Conservation (phyloP, 2,888 invertebrate genomes). For the Fragum whitleyi region DNA sequence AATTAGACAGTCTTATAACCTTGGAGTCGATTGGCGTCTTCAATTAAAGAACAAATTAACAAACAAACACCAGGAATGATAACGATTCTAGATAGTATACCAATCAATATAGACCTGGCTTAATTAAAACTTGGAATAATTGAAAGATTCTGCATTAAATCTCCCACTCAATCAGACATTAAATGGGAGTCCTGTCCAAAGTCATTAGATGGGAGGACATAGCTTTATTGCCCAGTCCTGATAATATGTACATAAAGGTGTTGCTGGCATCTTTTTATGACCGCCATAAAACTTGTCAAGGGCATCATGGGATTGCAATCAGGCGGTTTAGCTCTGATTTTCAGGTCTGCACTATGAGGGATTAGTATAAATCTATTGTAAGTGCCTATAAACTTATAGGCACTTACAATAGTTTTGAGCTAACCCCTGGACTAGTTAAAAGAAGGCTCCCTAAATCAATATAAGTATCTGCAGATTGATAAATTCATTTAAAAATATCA, state of each 20-base stretch:
- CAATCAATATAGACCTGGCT: background rate
- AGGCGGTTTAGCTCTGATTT: background rate
- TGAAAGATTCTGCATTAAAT: constrained; percentile 16
- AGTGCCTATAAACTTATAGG: too few relatives aligned
- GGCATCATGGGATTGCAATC: constrained; percentile 16
- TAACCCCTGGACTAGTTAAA: too few relatives aligned
- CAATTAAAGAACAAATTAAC: too few relatives aligned
- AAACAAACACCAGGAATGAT: background rate
- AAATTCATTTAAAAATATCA: background rate
- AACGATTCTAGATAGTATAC: background rate
- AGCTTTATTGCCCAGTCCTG: constrained; percentile 11
- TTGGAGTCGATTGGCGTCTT: too few relatives aligned
- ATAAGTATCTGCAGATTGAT: background rate
- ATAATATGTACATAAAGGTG: constrained; percentile 33
- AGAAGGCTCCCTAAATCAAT: background rate
- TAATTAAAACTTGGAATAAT: constrained; percentile 10
- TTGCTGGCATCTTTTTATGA: constrained; percentile 26
- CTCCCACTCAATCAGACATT: constrained; percentile 19
- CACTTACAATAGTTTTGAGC: too few relatives aligned
- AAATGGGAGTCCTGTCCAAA: constrained; percentile 12
- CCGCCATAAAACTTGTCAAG: constrained; percentile 22
- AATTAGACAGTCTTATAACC: too few relatives aligned
- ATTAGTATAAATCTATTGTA: too few relatives aligned
- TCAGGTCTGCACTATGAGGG: background rate
- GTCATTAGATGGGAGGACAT: constrained; percentile 4